A percentile compares a stretch with the other conserved stretches of the same genome.
Conservation (phyloP, 1,140 invertebrate genomes). For the Brachionus asplanchnoidis region DNA sequence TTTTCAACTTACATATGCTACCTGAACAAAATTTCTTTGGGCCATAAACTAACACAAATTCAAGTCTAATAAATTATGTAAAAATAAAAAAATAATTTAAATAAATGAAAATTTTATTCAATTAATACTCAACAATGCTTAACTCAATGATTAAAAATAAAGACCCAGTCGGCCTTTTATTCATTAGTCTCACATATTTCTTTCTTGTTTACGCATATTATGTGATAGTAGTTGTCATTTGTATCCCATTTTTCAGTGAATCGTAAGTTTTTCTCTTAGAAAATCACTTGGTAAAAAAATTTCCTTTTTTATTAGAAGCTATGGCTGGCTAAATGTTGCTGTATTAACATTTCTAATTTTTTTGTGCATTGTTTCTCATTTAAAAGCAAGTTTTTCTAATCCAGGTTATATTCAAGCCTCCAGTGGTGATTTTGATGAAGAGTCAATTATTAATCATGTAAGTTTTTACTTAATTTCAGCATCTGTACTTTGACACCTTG, state of each 20-base stretch:
- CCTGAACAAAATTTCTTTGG: neutral
- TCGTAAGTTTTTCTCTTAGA: neutral
- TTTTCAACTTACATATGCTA: neutral
- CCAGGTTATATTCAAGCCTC: neutral
- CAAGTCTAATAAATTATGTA: neutral
- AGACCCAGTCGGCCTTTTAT: neutral
- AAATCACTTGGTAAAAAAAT: neutral
- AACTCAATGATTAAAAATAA: neutral
- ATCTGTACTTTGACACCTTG: neutral
- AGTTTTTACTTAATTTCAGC: neutral
- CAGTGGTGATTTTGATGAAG: neutral
- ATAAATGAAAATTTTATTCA: neutral
- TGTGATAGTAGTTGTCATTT: neutral
- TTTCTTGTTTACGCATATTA: constrained; percentile 24
- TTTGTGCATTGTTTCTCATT: constrained; percentile 17
- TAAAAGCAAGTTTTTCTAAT: constrained; percentile 23
- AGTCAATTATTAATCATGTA: neutral
- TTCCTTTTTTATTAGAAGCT: neutral
- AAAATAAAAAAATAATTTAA: neutral
- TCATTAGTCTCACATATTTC: neutral
- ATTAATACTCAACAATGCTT: neutral
- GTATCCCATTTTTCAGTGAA: neutral
- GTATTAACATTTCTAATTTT: neutral
- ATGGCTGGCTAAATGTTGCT: neutral
- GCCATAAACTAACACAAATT: neutral